Evolutionary conservation across 2,113 vertebrate genomes (phyloP), one percentile per base, ranked within the genome.

Genomic region (Irena cyanogastra): DNA sequence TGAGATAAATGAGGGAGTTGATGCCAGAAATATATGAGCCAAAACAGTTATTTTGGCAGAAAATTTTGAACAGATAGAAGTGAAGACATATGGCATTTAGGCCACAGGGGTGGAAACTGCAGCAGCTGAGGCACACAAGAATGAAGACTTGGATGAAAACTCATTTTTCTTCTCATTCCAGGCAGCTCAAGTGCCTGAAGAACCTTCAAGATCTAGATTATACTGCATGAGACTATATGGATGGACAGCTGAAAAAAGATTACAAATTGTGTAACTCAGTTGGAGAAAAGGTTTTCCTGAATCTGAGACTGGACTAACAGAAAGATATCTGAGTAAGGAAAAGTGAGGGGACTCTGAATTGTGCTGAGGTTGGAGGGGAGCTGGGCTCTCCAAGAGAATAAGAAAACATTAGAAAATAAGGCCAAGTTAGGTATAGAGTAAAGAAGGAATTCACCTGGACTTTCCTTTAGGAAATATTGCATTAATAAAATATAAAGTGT

Each of bases 401-500:
- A 83, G 52, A 59, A 89, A 84, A 31, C 1, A 11, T 68, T 74
- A 54, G 18, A 93, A 80, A 96, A 76, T 33, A 76, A 83, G 14
- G 37, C 45, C 63, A 83, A 57, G n/a, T 27, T 23, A 42, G 7
- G 5, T 37, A 22, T 1, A 76, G 50, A 65, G 30, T 66, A 77
- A 83, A 53, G 49, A 78, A 77, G 15, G 42, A 66, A 37, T 68
- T 75, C 39, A 81, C 44, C 39, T 86, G 72, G 42, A 75, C 54
- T 70, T 88, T 42, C 54, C 76, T 86, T 69, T 77, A 89, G 94
- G 66, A 94, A 80, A 66, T 83, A 83, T 22, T 79, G 19, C 41
- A 77, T 88, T 92, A 93, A 92, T 96, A 96, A 85, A 71, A 82
- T 84, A 91, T 78, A 81, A 94, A 72, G 17, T 42, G 42, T 78